Base-by-base conservation (phyloP, 2,113 vertebrate genomes). In the Deroptyus accipitrinus region DNA sequence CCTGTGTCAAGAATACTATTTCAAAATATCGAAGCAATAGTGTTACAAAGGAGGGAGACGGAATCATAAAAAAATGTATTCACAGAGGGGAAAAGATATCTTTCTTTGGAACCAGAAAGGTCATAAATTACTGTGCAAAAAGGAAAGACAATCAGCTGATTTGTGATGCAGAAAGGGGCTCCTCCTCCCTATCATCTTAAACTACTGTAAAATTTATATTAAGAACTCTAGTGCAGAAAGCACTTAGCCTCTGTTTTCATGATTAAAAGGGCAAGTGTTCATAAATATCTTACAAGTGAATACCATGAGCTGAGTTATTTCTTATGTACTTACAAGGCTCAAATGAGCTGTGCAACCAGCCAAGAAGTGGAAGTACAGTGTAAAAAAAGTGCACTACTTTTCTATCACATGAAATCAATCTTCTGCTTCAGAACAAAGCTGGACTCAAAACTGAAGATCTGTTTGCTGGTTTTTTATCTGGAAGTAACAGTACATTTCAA, bases 241-340 rank as follows among this genome's bases (percentile, higher is more conserved):
- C 74, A 86, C 63, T 91, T 72, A 86, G 70, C 35, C 62, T 83
- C 72, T 83, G 39, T 68, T 81, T 94, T 81, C 72, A 81, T 51
- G 44, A 89, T 74, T 83, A 91, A 88, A 64, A 91, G 37, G 48
- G 63, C 19, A 82, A 92, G 25, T n/a, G 17, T 51, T 92, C 89
- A 96, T 88, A 93, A 92, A 75, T 90, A 81, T 35, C 44, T 83
- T 83, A 62, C 23, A 80, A 92, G 18, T 35, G 39, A 96, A 86
- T 23, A 86, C 17, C 35, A 48, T 13, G 41, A 22, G 39, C 20
- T 55, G 30, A 49, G 48, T 63, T 88, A 86, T 52, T 87, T 73
- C 35, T 81, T 81, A 91, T 14, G 24, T 57, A 88, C 85, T 83
- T 48, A 86, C 39, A 75, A 83, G 28, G 51, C 55, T 86, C 59